Evolutionary conservation across 1,140 invertebrate genomes (phyloP).

Genomic region (Drosophila parvula): DNA sequence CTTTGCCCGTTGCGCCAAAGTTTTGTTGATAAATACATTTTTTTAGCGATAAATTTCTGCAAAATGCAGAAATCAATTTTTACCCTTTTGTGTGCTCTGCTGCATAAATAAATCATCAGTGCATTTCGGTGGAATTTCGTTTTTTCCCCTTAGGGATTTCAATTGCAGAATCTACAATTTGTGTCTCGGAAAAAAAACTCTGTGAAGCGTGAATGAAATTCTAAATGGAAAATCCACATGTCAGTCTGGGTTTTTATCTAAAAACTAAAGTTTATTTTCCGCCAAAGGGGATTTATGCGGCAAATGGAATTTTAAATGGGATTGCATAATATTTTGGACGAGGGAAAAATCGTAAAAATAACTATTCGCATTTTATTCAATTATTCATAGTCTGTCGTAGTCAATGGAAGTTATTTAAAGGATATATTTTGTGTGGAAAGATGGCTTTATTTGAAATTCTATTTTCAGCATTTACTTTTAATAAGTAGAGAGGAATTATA

Average conservation of each 20-base stretch:
- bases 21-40: constrained; percentile 75
- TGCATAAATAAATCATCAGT: constrained; percentile 79
- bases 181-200: constrained; percentile 20
- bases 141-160: constrained; percentile 14
- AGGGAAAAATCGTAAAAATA: not conserved
- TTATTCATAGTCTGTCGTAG: not conserved
- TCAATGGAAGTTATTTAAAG: not conserved
- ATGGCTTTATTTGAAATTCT: not conserved
- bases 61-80: constrained; percentile 71
- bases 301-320: constrained; percentile 35
- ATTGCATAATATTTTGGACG: constrained; percentile 14
- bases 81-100: constrained; percentile 42
- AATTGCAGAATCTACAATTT: constrained; percentile 47
- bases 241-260: constrained; percentile 12
- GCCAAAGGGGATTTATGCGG: constrained; percentile 2
- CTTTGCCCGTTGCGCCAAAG: constrained; percentile 57
- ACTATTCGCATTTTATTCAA: not conserved
- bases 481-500: too few relatives aligned
- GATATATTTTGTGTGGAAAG: not conserved
- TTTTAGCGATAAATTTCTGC: constrained; percentile 39
- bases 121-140: constrained; percentile 44
- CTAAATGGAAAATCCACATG: constrained; percentile 51
- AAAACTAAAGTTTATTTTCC: constrained; percentile 27
- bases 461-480: not conserved
- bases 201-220: constrained; percentile 56